Base-by-base conservation (phyloP, 92 coral and sea anemone species). In the Hydrozoanthus gracilis region DNA sequence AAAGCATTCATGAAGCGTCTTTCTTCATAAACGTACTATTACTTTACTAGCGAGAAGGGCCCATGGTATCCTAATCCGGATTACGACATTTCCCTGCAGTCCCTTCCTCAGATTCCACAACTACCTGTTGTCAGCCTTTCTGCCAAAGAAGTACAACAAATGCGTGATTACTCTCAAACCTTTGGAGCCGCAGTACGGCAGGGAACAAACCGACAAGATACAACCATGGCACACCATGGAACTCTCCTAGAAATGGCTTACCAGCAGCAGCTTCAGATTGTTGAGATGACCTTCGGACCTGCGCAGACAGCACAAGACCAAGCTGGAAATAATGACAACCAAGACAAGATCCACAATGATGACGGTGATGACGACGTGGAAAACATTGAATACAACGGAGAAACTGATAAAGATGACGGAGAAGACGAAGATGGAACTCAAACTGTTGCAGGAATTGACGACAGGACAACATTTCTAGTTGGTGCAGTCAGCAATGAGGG, bases 111-210 rank as follows among this genome's bases (percentile, higher is more conserved):
- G 11, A 68, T 68, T 47, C 10, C 12, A 5, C 73, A 20, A 8
- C 73, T 68, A 4, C 5, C 15, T 2, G 3, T 0, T 27, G 48
- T 68, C 45, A 67, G 10, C 3, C 6, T 17, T 0, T 5, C 47
- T 0, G 10, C 18, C 12, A 27, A 67, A 67, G 45, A 6, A 0
- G 3, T 67, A 7, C 8, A 67, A 18, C 44, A 67, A 67, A 17
- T 67, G 11, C 9, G 72, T 3, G 8, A 6, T 0, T 18, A 67
- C 35, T 44, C 72, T 2, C 8, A 3, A 67, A 87, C 79, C 3
- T 87, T 65, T 73, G 90, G 90, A 18, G 71, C 90, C 52, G 90
- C 80, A 44, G 67, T 87, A 14, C 67, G 87, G 17, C 87, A 79
- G 68, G 50, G 90, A 27, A 51, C 79, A 13, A 87, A 87, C n/a